Evolutionary conservation across 2,888 invertebrate species (phyloP).

Genomic region (Zhengitettix transpicula): DNA sequence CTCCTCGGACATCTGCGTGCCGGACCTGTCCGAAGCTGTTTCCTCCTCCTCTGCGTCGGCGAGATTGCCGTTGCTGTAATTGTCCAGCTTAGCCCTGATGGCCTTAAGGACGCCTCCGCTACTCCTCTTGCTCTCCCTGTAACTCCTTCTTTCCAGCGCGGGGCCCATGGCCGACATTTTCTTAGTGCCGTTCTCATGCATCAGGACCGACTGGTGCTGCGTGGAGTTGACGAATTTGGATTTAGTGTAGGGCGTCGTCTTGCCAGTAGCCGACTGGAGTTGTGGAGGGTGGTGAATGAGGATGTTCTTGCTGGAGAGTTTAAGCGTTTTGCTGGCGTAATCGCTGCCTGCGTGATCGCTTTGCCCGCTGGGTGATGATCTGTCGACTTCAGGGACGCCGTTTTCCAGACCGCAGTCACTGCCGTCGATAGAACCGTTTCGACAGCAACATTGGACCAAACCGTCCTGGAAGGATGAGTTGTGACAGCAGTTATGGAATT

Average conservation of each 20-base stretch:
- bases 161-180: slow-evolving; percentile 17
- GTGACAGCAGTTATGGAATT: not conserved
- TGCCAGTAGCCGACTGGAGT: too few relatives aligned
- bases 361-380: slow-evolving; percentile 74
- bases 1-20: slow-evolving; percentile 51
- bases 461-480: not conserved
- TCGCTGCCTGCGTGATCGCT: slow-evolving; percentile 51
- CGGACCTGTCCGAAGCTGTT: slow-evolving; percentile 28
- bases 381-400: slow-evolving; percentile 26
- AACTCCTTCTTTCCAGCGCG: slow-evolving; percentile 8
- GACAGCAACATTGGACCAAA: not conserved
- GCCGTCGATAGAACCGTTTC: not conserved
- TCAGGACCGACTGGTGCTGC: slow-evolving; percentile 12
- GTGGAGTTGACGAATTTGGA: slow-evolving; percentile 18
- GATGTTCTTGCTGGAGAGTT: not conserved
- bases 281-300: not conserved
- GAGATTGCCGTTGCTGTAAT: slow-evolving; percentile 13
- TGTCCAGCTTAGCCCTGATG: slow-evolving; percentile 10
- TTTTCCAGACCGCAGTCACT: not conserved
- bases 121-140: slow-evolving; percentile 10
- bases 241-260: not conserved
- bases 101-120: slow-evolving; percentile 9
- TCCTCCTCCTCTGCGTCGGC: slow-evolving; percentile 27
- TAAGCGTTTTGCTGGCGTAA: slow-evolving; percentile 10
- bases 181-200: slow-evolving; percentile 21